A percentile compares a stretch with the other conserved stretches of the same genome.
phyloP scores from a whole-genome alignment of 2,888 invertebrate species.

The Andrena bicolor region DNA sequence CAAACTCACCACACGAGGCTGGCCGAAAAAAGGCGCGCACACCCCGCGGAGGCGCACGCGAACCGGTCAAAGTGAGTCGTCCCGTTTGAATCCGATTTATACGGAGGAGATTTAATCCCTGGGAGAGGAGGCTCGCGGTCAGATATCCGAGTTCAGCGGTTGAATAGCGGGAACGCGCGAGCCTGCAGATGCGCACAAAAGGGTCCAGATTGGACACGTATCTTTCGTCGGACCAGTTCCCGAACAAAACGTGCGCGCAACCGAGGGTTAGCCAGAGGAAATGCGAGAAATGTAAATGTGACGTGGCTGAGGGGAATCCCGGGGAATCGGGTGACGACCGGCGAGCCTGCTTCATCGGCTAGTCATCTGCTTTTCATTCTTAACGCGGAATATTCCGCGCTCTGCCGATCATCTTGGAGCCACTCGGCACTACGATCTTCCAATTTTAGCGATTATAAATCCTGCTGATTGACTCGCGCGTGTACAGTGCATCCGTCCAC shows the following conservation, averaged over 20 bases:
- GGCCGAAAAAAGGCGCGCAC: neutral
- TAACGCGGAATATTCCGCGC: neutral
- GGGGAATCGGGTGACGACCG: neutral
- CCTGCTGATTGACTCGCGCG: too few species aligned
- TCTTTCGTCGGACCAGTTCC: slow-evolving; percentile 61
- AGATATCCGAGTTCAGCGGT: slow-evolving; percentile 35
- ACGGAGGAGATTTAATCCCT: slow-evolving; percentile 59
- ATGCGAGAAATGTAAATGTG: slow-evolving; percentile 8
- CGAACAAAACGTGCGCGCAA: slow-evolving; percentile 55
- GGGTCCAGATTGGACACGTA: slow-evolving; percentile 70
- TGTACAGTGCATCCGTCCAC: too few species aligned
- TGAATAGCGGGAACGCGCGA: slow-evolving; percentile 51
- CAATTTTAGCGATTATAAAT: too few species aligned
- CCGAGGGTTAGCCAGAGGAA: slow-evolving; percentile 3
- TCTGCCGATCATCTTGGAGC: neutral
- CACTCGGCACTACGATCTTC: too few species aligned
- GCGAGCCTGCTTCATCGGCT: neutral
- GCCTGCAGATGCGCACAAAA: slow-evolving; percentile 68
- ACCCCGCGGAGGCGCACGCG: neutral
- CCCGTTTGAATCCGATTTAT: slow-evolving; percentile 50
- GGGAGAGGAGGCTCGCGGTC: slow-evolving; percentile 50
- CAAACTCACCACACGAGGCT: neutral
- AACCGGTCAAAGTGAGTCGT: slow-evolving; percentile 46
- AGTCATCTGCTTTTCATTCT: neutral
- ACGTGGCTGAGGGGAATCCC: slow-evolving; percentile 4